A percentile compares a stretch with the other conserved stretches of the same genome.
Conservation (phyloP, 2,797 vertebrate genomes). For the Tapera naevia region DNA sequence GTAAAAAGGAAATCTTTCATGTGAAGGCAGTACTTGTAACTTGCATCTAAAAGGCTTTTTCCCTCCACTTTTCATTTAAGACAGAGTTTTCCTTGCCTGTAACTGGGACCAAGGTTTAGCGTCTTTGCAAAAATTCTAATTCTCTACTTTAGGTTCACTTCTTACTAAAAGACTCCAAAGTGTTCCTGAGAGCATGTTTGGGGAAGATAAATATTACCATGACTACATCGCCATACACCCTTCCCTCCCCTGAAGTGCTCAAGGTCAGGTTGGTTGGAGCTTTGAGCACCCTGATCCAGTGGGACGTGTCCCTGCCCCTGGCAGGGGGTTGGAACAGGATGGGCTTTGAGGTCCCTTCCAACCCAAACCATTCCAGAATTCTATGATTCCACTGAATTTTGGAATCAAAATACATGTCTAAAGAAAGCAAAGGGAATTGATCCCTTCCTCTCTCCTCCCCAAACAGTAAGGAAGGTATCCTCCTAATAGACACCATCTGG, state of each 20-base stretch:
- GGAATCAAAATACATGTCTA: not conserved
- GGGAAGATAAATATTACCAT: not conserved
- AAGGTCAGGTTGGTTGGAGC: too few relatives aligned
- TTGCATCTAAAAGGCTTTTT: not conserved
- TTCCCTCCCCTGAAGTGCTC: not conserved
- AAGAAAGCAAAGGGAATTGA: not conserved
- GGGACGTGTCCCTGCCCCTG: too few relatives aligned
- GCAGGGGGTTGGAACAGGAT: too few relatives aligned
- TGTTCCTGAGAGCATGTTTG: not conserved
- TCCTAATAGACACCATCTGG: not conserved
- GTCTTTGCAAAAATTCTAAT: not conserved
- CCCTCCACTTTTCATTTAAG: not conserved
- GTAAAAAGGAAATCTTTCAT: not conserved
- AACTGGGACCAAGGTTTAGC: not conserved
- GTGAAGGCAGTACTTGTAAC: not conserved
- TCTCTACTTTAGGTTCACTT: not conserved
- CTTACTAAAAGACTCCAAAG: not conserved
- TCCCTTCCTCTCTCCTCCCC: not conserved
- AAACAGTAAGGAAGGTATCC: not conserved
- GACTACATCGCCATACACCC: not conserved
- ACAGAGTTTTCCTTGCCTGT: not conserved
- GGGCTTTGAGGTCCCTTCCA: too few relatives aligned
- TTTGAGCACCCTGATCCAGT: too few relatives aligned
- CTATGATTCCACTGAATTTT: not conserved
- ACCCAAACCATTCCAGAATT: too few relatives aligned